Conservation (phyloP, 2,888 invertebrate genomes). For the Himalopsyche anomala region DNA sequence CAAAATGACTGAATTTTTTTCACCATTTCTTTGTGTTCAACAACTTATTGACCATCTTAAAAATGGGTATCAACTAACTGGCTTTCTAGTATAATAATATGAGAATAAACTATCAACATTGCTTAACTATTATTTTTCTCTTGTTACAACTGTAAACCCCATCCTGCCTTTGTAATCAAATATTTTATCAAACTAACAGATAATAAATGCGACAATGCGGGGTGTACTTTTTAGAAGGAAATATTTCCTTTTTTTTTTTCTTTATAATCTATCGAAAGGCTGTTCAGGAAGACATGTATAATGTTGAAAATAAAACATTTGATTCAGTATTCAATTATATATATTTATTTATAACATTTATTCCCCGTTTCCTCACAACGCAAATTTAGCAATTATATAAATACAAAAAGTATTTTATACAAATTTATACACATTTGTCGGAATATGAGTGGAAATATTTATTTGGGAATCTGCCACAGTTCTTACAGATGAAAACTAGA, state of each 20-base stretch:
- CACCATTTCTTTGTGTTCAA: too few species aligned
- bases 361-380: slow-evolving; percentile 48
- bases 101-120: too few species aligned
- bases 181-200: too few species aligned
- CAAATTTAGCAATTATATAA: slow-evolving; percentile 44
- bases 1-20: too few species aligned
- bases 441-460: slow-evolving; percentile 41
- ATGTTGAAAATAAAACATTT: slow-evolving; percentile 18
- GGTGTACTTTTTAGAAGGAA: neutral
- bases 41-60: too few species aligned
- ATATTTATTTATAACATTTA: slow-evolving; percentile 55
- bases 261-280: slow-evolving; percentile 10
- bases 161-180: too few species aligned
- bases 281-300: neutral
- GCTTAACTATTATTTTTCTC: too few species aligned
- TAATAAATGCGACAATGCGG: too few species aligned
- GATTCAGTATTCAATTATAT: neutral
- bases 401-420: slow-evolving; percentile 52
- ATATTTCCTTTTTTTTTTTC: slow-evolving; percentile 37
- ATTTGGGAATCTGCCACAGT: slow-evolving; percentile 4
- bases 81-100: too few species aligned
- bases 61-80: too few species aligned
- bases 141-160: too few species aligned
- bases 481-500: slow-evolving; percentile 35
- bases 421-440: slow-evolving; percentile 53